Evolutionary conservation across 2,888 invertebrate species (phyloP), one percentile per base, ranked within the genome.

Genomic region (Agrochola circellaris): DNA sequence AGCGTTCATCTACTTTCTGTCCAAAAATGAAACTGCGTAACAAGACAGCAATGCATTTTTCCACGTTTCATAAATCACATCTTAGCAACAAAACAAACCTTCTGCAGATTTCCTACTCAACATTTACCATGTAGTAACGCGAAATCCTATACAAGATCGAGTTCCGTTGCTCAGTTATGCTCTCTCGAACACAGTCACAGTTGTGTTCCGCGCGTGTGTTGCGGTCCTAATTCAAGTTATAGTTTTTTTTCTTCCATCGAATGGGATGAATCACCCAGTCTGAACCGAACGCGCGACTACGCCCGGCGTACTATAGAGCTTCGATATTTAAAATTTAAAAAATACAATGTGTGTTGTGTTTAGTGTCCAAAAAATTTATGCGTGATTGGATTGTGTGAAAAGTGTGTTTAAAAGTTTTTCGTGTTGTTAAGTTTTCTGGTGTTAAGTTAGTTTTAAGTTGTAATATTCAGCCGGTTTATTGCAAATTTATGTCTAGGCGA

Each of bases 261-360:
- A 93, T 92, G 92, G 92, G 95, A 95, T 95, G 96, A 96, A 93
- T 95, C 96, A 95, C 91, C 82, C 94, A 95, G 95, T 95, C 93
- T 90, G 91, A 87, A 88, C 88, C 88, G 90, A 91, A 92, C 93
- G 92, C 91, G 92, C 90, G 90, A 91, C 87, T 84, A 84, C 84
- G 88, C 88, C 90, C 89, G 90, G 74, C 81, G 81, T 82, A 58
- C 58, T 68, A 82, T 68, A 69, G 72, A 62, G 62, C 42, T 67
- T 79, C 66, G 65, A 78, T 79, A 76, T 84, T 61, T 69, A 69
- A 71, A 82, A 77, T 75, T 81, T 38, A 60, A 79, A 85, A 81
- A 64, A 67, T 68, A 34, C 66, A 73, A 75, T 82, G 79, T 79
- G 76, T 79, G 72, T 66, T 73, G 54, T 73, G 77, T 73, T 72